Conservation (phyloP, 1,140 invertebrate genomes). For the Akabosia matsudoensis region DNA sequence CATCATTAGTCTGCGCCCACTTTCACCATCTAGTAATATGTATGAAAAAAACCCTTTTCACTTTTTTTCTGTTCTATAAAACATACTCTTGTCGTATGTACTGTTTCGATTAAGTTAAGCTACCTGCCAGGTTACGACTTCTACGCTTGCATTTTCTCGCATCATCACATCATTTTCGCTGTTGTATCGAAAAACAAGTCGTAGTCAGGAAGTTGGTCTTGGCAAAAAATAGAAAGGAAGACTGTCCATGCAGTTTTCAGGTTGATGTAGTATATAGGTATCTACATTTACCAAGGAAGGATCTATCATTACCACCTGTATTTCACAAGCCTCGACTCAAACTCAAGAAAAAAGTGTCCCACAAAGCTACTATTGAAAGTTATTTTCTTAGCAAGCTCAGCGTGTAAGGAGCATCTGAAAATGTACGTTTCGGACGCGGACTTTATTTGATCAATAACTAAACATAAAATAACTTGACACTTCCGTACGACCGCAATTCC, state of each 20-base stretch:
- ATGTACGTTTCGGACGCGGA: background rate
- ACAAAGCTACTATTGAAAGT: too few relatives aligned
- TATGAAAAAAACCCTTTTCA: background rate
- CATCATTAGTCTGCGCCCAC: conserved; percentile 2
- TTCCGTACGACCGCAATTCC: conserved; percentile 11
- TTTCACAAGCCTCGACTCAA: too few relatives aligned
- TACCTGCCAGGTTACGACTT: background rate
- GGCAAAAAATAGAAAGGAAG: too few relatives aligned
- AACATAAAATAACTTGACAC: conserved; percentile 22
- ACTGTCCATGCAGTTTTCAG: too few relatives aligned
- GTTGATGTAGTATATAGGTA: too few relatives aligned
- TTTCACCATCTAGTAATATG: background rate
- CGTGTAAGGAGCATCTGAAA: background rate
- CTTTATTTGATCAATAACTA: conserved; percentile 25
- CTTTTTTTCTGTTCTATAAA: background rate
- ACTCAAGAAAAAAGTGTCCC: too few relatives aligned
- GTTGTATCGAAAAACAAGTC: too few relatives aligned
- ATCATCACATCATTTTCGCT: too few relatives aligned
- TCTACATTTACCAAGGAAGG: too few relatives aligned
- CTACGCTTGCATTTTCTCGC: background rate
- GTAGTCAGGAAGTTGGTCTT: too few relatives aligned
- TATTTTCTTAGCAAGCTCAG: too few relatives aligned
- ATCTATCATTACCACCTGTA: too few relatives aligned
- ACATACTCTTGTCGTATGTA: background rate
- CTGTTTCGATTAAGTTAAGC: background rate